phyloP scores from a whole-genome alignment of 2,797 vertebrate genomes.

The Coccyzus lansbergi region DNA sequence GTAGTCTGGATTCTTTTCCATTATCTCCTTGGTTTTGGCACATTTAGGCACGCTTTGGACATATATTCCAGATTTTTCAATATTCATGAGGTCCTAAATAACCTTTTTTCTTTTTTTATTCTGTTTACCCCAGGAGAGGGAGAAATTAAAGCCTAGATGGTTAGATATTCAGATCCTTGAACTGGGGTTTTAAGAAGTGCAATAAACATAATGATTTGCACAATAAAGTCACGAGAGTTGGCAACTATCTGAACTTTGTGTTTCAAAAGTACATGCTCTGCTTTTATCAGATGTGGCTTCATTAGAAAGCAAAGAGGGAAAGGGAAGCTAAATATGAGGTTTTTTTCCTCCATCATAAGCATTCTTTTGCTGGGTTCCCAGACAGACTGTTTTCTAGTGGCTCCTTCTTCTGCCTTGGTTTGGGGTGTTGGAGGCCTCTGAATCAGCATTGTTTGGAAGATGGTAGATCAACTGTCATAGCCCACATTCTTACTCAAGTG shows the following conservation, averaged over 20 bases:
- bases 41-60: background rate
- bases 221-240: background rate
- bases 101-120: background rate
- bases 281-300: background rate
- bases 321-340: background rate
- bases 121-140: fast-evolving
- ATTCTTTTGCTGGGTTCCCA: background rate
- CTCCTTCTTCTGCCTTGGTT: background rate
- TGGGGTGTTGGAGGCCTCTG: background rate
- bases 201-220: background rate
- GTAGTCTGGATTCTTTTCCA: background rate
- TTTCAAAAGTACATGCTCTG: background rate
- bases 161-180: background rate
- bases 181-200: background rate
- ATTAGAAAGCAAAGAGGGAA: background rate
- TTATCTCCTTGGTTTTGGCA: background rate
- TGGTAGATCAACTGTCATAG: background rate
- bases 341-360: background rate
- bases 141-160: background rate
- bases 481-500: fast-evolving
- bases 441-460: background rate
- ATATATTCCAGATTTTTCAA: background rate
- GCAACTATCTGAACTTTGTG: background rate
- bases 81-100: background rate
- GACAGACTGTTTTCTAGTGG: background rate